Evolutionary conservation across 2,797 vertebrate species (phyloP), one percentile per base, ranked within the genome.

Genomic region (Sebastes iracundus): DNA sequence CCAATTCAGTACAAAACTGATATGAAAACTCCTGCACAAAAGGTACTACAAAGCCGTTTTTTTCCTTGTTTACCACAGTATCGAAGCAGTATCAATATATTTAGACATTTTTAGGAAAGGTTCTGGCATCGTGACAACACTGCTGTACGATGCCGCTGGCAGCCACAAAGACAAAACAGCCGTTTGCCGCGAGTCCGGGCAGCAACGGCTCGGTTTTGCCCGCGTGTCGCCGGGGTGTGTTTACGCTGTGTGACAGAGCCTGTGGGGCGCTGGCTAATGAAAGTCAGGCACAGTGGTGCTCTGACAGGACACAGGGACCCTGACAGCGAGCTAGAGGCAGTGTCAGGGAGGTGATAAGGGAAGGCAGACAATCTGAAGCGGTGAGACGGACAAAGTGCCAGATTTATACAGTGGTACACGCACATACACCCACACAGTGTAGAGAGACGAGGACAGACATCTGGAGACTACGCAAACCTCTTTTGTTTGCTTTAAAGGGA

Each of bases 231-330:
- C 12, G 68, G 88, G 79, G 81, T 82, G 85, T 86, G 84, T 93
- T 87, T 91, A 86, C 55, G 59, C 84, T 49, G 87, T 86, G 92
- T 87, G 90, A 91, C 85, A 81, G 79, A 84, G 81, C 87, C 92
- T 82, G 84, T 87, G 81, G 90, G 88, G 84, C 62, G 78, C 84
- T 84, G 87, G 87, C 92, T 94, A 93, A 93, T 93, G 92, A 93
- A 93, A 94, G 93, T 90, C 90, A 93, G 83, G 60, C 87, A 64
- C 87, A 89, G 88, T 88, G 80, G 83, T 82, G 33, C 86, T 87
- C 82, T 88, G 89, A 94, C 92, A 93, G 87, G 85, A 93, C 91
- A 92, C 81, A 77, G 80, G 84, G 86, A 85, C 67, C 75, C 80
- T 87, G 53, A 81, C 74, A 88, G 92, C 71, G 85, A 87, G 83